A percentile compares a stretch with the other conserved stretches of the same genome.
phyloP scores from a whole-genome alignment of 2,113 vertebrate genomes.

The Promerops cafer region DNA sequence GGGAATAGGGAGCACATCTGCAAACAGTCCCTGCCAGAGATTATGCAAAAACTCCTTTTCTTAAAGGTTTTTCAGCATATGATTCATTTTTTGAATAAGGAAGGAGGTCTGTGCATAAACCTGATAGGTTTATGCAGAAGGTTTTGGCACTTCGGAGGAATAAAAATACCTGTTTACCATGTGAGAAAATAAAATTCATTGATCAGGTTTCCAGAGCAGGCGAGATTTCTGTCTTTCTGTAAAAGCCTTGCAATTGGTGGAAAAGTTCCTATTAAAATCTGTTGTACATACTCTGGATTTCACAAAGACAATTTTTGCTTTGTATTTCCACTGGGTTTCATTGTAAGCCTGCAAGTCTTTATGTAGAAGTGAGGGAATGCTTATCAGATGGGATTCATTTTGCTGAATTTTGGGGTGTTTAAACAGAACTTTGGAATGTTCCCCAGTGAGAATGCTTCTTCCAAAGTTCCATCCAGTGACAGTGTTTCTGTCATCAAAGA shows the following conservation, averaged over 20 bases:
- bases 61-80: not conserved
- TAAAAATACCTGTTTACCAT: not conserved
- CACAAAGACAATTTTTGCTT: not conserved
- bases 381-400: not conserved
- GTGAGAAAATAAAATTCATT: not conserved
- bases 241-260: not conserved
- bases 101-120: not conserved
- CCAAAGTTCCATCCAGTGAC: not conserved
- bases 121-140: not conserved
- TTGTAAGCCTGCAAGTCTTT: not conserved
- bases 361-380: not conserved
- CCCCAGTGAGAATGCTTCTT: not conserved
- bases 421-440: not conserved
- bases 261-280: not conserved
- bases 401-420: not conserved
- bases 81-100: not conserved
- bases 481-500: not conserved
- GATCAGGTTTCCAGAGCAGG: not conserved
- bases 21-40: not conserved
- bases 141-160: not conserved
- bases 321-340: not conserved
- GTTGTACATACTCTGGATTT: not conserved
- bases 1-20: not conserved
- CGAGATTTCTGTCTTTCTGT: not conserved
- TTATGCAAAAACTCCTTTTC: not conserved